These are phyloP conservation scores for Papilio glaucus DNA, from an alignment of 1,140 invertebrate genomes.

Conservation along the genomic window DNA sequence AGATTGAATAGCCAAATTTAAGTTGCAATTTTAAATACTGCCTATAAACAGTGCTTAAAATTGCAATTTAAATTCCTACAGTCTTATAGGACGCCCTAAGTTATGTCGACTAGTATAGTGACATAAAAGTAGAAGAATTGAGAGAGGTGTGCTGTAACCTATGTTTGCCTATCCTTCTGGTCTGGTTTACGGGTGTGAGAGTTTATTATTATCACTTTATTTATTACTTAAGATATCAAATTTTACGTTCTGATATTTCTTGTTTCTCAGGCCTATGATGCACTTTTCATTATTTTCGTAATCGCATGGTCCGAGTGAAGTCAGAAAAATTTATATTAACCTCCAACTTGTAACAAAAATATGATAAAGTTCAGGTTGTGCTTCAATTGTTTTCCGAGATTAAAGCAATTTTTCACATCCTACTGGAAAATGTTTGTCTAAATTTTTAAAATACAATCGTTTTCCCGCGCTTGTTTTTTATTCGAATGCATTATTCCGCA, in stretches of 20 bases:
- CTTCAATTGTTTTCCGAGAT: background rate
- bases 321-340: background rate
- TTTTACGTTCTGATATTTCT: background rate
- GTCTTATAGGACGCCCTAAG: no score
- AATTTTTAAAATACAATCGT: conserved; percentile 25
- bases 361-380: background rate
- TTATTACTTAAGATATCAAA: no score
- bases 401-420: conserved; percentile 8
- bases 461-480: conserved; percentile 2
- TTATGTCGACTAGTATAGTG: no score
- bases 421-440: conserved; percentile 7
- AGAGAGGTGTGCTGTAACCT: no score
- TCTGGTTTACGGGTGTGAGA: no score
- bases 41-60: no score
- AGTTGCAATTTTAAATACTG: no score
- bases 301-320: background rate
- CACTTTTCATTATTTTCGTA: background rate
- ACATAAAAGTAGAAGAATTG: no score
- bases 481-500: conserved; percentile 19
- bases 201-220: no score
- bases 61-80: no score
- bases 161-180: no score
- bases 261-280: background rate
- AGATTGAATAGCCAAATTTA: no score
- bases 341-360: background rate